Percentiles rank a stretch among this genome's conserved stretches.
Conservation (phyloP, 2,797 vertebrate species). For the Chiloscyllium punctatum region DNA sequence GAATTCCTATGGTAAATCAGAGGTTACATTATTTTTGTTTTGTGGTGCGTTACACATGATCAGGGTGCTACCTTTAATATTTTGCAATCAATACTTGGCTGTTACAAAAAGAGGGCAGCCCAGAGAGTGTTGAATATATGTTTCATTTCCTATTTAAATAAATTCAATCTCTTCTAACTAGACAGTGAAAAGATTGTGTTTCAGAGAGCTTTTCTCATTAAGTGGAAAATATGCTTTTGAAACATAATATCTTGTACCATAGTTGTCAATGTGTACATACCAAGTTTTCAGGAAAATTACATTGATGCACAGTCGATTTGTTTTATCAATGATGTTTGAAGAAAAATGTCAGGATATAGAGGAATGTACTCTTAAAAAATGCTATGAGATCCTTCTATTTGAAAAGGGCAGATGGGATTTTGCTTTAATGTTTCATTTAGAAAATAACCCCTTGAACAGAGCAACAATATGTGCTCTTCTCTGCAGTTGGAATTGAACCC, state of each 20-base stretch:
- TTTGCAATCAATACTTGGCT: neutral
- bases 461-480: neutral
- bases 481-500: neutral
- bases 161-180: neutral
- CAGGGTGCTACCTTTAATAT: neutral
- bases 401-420: neutral
- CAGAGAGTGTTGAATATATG: neutral
- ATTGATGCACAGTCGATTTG: neutral
- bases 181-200: neutral
- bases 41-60: neutral
- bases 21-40: neutral
- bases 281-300: neutral
- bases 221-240: neutral
- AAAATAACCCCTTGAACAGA: neutral
- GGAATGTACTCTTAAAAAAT: neutral
- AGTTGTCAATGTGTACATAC: neutral
- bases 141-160: neutral
- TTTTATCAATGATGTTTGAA: too few relatives aligned
- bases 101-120: neutral
- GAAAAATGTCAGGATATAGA: neutral
- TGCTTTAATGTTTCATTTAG: neutral
- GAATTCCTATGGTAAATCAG: neutral
- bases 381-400: neutral
- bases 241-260: neutral
- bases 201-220: neutral